Evolutionary conservation across 1,140 invertebrate species (phyloP).

Genomic region (Drosophila dunni): DNA sequence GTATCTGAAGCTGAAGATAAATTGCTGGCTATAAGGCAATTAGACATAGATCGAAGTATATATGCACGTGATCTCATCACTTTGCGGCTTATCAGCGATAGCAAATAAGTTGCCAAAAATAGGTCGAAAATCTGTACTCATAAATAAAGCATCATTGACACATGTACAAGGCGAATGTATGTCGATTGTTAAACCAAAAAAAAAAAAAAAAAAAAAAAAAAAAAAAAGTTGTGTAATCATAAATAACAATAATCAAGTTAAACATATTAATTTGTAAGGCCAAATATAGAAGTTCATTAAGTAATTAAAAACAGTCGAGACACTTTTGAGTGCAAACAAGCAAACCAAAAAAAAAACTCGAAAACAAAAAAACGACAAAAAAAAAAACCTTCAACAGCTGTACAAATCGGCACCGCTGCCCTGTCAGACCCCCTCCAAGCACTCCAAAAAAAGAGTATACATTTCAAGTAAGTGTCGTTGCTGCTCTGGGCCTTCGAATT

Average conservation of each 20-base stretch:
- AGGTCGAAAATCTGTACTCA: conserved; percentile 38
- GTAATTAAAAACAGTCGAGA: conserved; percentile 51
- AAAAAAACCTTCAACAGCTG: conserved; percentile 42
- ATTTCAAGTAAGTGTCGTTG: conserved; percentile 11
- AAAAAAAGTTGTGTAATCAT: conserved; percentile 45
- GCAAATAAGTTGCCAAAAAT: conserved; percentile 28
- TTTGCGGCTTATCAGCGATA: conserved; percentile 28
- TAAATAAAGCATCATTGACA: conserved; percentile 40
- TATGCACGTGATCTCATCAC: conserved; percentile 35
- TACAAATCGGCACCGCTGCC: conserved; percentile 31
- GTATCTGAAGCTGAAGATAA: neutral
- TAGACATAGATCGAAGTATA: conserved; percentile 32
- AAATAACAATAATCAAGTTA: conserved; percentile 45
- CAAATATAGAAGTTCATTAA: conserved; percentile 79
- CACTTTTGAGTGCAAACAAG: conserved; percentile 15
- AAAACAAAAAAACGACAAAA: conserved; percentile 16
- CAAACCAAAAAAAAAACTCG: conserved; percentile 7
- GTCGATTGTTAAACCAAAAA: conserved; percentile 6
- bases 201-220: neutral
- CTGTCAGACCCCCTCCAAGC: too few relatives aligned
- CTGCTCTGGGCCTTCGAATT: conserved; percentile 21
- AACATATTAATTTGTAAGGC: conserved; percentile 65
- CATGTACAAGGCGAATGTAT: conserved; percentile 13
- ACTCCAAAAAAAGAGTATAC: neutral
- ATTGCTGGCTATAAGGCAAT: conserved; percentile 15